phyloP scores from a whole-genome alignment of 1,140 invertebrate genomes.

The Eupristina koningsbergeri region DNA sequence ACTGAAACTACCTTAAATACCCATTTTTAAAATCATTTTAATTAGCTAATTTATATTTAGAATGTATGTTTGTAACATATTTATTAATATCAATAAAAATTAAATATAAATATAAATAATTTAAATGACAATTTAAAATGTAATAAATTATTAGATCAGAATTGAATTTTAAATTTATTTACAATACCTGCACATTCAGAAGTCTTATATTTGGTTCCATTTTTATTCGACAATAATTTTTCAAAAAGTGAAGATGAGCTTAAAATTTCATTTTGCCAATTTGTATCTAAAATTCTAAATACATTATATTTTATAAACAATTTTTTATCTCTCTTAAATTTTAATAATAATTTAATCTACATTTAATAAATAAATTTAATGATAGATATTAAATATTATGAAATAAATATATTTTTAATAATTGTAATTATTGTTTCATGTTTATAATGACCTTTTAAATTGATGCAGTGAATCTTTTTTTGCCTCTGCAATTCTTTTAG shows the following conservation, averaged over 20 bases:
- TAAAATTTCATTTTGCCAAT: conserved; percentile 59
- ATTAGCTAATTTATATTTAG: too few species aligned
- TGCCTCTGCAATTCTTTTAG: conserved; percentile 52
- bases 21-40: not conserved
- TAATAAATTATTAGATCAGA: too few species aligned
- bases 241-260: conserved; percentile 23
- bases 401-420: too few species aligned
- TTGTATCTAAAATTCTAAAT: conserved; percentile 55
- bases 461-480: conserved; percentile 55
- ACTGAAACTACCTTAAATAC: conserved; percentile 32
- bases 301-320: not conserved
- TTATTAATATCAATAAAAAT: too few species aligned
- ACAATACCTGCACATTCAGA: conserved; percentile 52
- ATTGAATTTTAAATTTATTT: too few species aligned
- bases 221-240: conserved; percentile 52
- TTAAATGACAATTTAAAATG: too few species aligned
- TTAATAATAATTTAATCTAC: not conserved
- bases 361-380: too few species aligned
- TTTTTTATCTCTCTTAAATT: not conserved
- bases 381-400: too few species aligned
- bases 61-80: too few species aligned
- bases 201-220: conserved; percentile 58
- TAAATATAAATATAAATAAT: too few species aligned
- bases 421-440: not conserved
- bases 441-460: conserved; percentile 52